Evolutionary conservation across 1,140 invertebrate genomes (phyloP), one percentile per base, ranked within the genome.

Genomic region (Rhynchophorus ferrugineus): DNA sequence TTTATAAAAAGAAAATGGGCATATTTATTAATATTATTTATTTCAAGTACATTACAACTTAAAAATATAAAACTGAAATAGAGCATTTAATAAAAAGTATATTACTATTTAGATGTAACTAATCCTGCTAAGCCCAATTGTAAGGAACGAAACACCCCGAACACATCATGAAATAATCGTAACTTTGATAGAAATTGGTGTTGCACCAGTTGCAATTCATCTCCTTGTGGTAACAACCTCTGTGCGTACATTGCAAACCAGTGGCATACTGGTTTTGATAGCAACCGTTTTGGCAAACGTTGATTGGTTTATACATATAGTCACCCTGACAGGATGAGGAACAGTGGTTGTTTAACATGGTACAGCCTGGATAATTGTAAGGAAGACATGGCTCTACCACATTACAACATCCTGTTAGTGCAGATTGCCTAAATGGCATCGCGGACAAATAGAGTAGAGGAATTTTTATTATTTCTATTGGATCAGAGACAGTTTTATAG

Each of bases 231-330:
- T 41, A 41, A 41, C 38, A 41, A 18, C 38, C 38, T 2, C 38
- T 18, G 7, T 17, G 18, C 3, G 1, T 17, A 9, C 38, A 41
- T 1, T 41, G 38, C 1, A 18, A 18, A 1, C 38, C 38, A 7
- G 20, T 2, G 1, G 16, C 18, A 17, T 5, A 18, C 14, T 41
- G 14, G 14, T 19, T 41, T 19, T n/a, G 17, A 17, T 41, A 3
- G 18, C 38, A 41, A 8, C 38, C 38, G 14, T n/a, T 20, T 20
- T 41, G 16, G n/a, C 38, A 41, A 14, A 41, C 38, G n/a, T 41
- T 19, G 9, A 17, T 41, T 1, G 38, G 38, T 2, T 41, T 14
- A 9, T 41, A 41, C 38, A 41, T 41, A 18, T 41, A 41, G 1
- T 1, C 9, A 7, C 20, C 14, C 7, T 8, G 5, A 41, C 38